Evolutionary conservation across 2,113 vertebrate genomes (phyloP).

Genomic region (Heloderma charlesbogerti): DNA sequence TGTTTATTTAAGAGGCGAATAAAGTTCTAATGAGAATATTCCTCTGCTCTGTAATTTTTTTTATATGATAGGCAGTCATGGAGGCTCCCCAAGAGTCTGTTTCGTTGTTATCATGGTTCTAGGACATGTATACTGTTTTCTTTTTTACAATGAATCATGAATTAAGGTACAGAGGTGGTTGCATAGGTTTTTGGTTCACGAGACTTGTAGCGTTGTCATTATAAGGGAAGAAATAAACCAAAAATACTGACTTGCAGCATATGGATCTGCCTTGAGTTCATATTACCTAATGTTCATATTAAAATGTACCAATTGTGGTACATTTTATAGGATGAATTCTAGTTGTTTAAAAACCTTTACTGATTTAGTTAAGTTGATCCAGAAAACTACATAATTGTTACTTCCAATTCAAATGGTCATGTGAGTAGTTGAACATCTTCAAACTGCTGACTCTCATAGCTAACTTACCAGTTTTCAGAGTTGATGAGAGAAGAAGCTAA

Average conservation of each 20-base stretch:
- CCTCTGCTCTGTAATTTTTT: neutral
- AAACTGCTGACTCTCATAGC: neutral
- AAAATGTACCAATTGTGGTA: neutral
- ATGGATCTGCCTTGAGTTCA: neutral
- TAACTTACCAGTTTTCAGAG: neutral
- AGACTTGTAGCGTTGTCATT: neutral
- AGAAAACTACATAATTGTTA: neutral
- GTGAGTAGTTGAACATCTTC: neutral
- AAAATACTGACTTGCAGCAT: neutral
- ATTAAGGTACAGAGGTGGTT: neutral
- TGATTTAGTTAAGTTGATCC: neutral
- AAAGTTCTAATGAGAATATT: neutral
- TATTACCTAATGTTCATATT: neutral
- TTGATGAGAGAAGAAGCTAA: neutral
- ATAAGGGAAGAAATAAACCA: conserved; percentile 3
- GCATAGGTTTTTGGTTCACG: neutral
- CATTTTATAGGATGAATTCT: neutral
- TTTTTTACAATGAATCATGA: accelerated
- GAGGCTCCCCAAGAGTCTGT: neutral
- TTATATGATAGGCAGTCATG: neutral
- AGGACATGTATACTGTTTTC: conserved; percentile 4
- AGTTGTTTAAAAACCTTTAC: neutral
- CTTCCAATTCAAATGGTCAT: neutral
- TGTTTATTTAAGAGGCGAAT: neutral
- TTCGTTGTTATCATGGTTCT: conserved; percentile 15